phyloP scores from a whole-genome alignment of 2,113 vertebrate species.

The Greenwoodochromis staneri region DNA sequence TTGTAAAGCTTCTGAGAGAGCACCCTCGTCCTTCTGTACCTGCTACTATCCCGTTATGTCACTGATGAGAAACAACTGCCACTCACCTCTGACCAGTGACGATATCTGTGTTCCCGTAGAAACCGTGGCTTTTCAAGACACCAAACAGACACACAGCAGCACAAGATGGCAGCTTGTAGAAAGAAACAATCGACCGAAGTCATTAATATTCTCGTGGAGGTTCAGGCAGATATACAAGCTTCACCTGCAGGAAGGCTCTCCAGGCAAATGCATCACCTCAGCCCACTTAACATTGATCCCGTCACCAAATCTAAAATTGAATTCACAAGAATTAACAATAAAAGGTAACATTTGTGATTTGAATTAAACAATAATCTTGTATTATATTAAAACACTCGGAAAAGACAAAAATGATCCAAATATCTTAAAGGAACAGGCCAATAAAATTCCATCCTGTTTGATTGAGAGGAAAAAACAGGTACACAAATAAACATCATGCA shows the following conservation, averaged over 20 bases:
- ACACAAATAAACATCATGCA: slow-evolving; percentile 65
- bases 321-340: neutral
- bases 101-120: slow-evolving; percentile 11
- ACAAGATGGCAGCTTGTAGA: neutral
- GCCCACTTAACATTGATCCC: neutral
- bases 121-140: slow-evolving; percentile 32
- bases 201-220: slow-evolving; percentile 48
- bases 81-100: slow-evolving; percentile 35
- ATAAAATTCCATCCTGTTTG: slow-evolving; percentile 26
- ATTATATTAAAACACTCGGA: neutral
- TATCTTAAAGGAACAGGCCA: neutral
- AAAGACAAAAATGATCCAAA: neutral
- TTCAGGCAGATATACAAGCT: slow-evolving; percentile 21
- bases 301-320: neutral
- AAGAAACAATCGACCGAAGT: slow-evolving; percentile 25
- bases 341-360: neutral
- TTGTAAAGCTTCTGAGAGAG: slow-evolving; percentile 2
- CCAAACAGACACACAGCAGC: slow-evolving; percentile 6
- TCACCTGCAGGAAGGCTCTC: slow-evolving; percentile 34
- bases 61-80: slow-evolving; percentile 18
- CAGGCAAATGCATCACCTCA: neutral
- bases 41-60: neutral
- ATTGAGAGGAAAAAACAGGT: slow-evolving; percentile 29
- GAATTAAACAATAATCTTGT: neutral
- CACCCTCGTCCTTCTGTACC: neutral